These are phyloP conservation scores for Corynorhinus townsendii DNA, from an alignment of 2,113 vertebrate species.

Conservation along the genomic window DNA sequence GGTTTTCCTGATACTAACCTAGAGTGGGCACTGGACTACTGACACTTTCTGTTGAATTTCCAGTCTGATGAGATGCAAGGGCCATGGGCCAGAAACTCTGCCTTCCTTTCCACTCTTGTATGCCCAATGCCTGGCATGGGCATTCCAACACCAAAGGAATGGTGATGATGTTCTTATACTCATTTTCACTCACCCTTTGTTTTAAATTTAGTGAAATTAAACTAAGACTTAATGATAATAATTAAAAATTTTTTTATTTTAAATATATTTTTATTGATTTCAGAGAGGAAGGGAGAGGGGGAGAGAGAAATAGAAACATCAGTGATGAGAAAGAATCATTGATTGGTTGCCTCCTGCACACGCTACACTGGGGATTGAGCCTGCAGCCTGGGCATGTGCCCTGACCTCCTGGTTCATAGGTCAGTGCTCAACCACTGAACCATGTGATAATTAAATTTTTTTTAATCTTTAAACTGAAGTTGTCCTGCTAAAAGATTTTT, in stretches of 20 bases:
- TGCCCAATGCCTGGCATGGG: no score
- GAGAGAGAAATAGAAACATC: no score
- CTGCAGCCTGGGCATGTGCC: no score
- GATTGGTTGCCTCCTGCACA: no score
- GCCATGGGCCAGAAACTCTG: no score
- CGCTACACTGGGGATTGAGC: no score
- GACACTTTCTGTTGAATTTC: background rate
- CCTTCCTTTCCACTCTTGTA: background rate
- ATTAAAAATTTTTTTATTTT: background rate
- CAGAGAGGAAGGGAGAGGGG: no score
- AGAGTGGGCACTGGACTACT: background rate
- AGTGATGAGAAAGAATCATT: no score
- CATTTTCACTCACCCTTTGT: background rate
- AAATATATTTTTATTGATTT: no score
- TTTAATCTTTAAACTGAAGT: background rate
- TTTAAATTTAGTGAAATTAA: constrained; percentile 2
- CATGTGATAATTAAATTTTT: no score
- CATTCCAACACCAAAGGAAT: background rate
- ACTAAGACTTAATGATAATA: background rate
- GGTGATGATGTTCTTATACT: background rate
- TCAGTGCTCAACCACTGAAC: no score
- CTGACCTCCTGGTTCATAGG: no score
- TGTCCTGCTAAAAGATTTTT: background rate
- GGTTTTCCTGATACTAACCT: background rate
- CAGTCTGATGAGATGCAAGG: background rate